A percentile compares a stretch with the other conserved stretches of the same genome.
Evolutionary conservation across 1,140 invertebrate species (phyloP).

Genomic region (Drosophila triauraria): DNA sequence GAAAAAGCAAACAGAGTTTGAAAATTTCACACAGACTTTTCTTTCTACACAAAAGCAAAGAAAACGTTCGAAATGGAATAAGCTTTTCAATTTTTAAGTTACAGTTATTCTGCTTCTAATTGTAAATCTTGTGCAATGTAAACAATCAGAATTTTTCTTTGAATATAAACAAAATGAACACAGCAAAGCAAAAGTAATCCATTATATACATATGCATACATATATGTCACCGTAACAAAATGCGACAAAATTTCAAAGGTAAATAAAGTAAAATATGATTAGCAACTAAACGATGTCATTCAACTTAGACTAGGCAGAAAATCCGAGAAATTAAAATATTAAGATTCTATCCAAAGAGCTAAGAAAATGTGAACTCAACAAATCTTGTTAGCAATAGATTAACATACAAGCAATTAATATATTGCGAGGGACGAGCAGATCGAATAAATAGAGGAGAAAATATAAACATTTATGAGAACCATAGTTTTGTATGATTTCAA

Average conservation of each 20-base stretch:
- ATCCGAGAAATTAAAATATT: slow-evolving; percentile 38
- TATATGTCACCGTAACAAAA: slow-evolving; percentile 45
- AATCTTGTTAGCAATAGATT: slow-evolving; percentile 59
- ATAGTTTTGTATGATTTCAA: slow-evolving; percentile 24
- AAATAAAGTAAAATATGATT: slow-evolving; percentile 34
- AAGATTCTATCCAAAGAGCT: slow-evolving; percentile 58
- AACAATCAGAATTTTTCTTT: slow-evolving; percentile 84
- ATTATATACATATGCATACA: slow-evolving; percentile 13
- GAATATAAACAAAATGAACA: slow-evolving; percentile 68
- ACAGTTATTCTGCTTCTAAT: slow-evolving; percentile 85
- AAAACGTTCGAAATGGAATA: slow-evolving; percentile 57
- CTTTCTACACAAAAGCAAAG: slow-evolving; percentile 47
- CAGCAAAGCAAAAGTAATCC: slow-evolving; percentile 18
- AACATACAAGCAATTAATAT: slow-evolving; percentile 37
- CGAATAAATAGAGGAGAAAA: slow-evolving; percentile 7
- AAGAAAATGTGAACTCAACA: slow-evolving; percentile 30
- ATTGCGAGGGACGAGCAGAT: slow-evolving; percentile 14
- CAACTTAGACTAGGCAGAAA: slow-evolving; percentile 66
- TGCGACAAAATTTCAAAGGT: slow-evolving; percentile 46
- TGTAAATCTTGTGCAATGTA: slow-evolving; percentile 85
- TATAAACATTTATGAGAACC: neutral
- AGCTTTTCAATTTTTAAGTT: slow-evolving; percentile 83
- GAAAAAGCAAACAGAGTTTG: slow-evolving; percentile 24
- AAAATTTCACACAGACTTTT: slow-evolving; percentile 57
- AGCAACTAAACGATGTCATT: slow-evolving; percentile 60